phyloP scores from a whole-genome alignment of 2,797 vertebrate genomes.

The Bryconaethiops microstoma region DNA sequence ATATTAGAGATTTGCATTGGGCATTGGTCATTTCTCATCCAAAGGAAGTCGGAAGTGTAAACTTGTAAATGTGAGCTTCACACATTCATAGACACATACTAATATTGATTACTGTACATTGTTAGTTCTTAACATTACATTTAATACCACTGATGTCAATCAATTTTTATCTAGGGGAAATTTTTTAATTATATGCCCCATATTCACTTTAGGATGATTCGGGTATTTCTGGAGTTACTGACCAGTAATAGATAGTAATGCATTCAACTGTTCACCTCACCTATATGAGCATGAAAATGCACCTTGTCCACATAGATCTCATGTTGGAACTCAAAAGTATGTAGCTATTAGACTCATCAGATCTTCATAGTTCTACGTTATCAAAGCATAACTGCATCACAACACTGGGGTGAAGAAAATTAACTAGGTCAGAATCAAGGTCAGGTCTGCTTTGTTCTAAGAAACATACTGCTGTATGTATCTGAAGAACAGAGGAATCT shows the following conservation, averaged over 20 bases:
- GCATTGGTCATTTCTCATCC: background rate
- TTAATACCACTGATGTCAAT: background rate
- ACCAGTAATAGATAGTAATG: background rate
- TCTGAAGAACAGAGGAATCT: background rate
- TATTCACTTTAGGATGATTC: background rate
- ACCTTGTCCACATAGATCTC: slow-evolving; percentile 10
- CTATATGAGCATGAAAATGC: background rate
- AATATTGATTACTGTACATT: background rate
- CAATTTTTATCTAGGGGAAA: background rate
- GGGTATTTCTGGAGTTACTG: background rate
- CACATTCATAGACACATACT: background rate
- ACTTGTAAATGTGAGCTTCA: slow-evolving; percentile 10
- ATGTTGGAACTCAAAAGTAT: background rate
- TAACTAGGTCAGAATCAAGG: background rate
- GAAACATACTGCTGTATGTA: background rate
- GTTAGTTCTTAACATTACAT: background rate
- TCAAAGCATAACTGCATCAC: slow-evolving; percentile 22
- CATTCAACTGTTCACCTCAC: background rate
- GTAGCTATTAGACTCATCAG: background rate
- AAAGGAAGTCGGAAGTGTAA: background rate
- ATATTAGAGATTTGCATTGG: background rate
- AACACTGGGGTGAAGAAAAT: background rate
- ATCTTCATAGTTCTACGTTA: slow-evolving; percentile 3
- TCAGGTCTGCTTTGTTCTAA: background rate
- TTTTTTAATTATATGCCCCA: background rate